Evolutionary conservation across 2,888 invertebrate genomes (phyloP), one percentile per base, ranked within the genome.

Genomic region (Homarus gammarus): DNA sequence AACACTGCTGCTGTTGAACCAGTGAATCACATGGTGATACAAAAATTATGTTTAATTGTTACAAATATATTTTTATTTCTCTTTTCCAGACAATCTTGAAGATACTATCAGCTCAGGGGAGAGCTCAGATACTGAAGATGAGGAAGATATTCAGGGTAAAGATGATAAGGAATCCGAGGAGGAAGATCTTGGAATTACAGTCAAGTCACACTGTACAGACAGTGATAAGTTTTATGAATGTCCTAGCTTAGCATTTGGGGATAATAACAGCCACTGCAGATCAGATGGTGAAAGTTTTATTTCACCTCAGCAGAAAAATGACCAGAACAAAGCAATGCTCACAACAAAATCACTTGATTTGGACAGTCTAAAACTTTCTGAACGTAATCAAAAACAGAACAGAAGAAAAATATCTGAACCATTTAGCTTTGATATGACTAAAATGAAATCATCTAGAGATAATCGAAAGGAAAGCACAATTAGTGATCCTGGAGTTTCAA

Each of bases 121-220:
- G 70, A 92, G 93, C 22, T 89, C 92, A 12, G 92, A 93, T 40
- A 73, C 84, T 12, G 86, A 90, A 51, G 91, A 91, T 51, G 92
- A 91, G 40, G 92, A 87, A 3, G 87, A 91, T 84, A 89, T 91
- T 49, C 84, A 87, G 12, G 92, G 89, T 0, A 44, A 77, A 6
- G 91, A 91, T 64, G 91, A 91, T 44, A 70, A 81, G 22, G 78
- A 75, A 12, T 56, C 38, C 3, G 84, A 84, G 38, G 84, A 84
- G 31, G 84, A 75, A 31, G 70, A 70, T 3, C 3, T 31, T 36
- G 84, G 33, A 40, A 36, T 12, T 36, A 56, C 56, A 18, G 5
- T 27, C n/a, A 31, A 40, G 12, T n/a, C 22, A 64, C 8, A 64
- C 2, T 12, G 27, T 27, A 22, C 22, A 22, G 64, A 64, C 8